phyloP scores from a whole-genome alignment of 1,140 invertebrate genomes.

The Drosophila hydei region DNA sequence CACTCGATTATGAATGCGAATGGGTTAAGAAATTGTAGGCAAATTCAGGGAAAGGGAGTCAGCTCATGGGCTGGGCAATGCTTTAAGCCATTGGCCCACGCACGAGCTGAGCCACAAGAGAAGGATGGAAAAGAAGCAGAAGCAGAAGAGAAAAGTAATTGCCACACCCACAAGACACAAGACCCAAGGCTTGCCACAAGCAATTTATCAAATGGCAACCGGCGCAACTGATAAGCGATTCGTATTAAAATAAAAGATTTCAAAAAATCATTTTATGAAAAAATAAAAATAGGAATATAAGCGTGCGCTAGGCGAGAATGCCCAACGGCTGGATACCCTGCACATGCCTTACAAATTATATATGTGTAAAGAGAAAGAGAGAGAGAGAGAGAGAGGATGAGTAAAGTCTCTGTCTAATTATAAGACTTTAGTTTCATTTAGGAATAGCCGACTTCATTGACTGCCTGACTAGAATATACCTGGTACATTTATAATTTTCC shows the following conservation, averaged over 20 bases:
- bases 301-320: neutral
- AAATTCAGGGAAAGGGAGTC: slow-evolving; percentile 4
- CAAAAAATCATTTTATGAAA: too few relatives aligned
- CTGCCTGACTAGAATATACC: too few relatives aligned
- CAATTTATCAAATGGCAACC: slow-evolving; percentile 16
- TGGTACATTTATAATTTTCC: too few relatives aligned
- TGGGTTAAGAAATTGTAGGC: slow-evolving; percentile 16
- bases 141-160: neutral
- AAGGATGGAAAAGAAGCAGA: neutral
- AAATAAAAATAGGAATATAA: too few relatives aligned
- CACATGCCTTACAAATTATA: neutral
- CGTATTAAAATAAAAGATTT: neutral
- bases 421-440: too few relatives aligned
- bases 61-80: neutral
- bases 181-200: slow-evolving; percentile 1
- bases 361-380: too few relatives aligned
- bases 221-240: slow-evolving; percentile 1
- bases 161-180: slow-evolving; percentile 17
- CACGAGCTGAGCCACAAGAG: neutral
- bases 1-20: neutral
- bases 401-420: too few relatives aligned
- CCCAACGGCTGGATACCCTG: neutral
- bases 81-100: neutral
- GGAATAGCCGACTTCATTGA: too few relatives aligned
- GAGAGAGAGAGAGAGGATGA: too few relatives aligned